Base-by-base conservation (phyloP, 2,113 vertebrate species). In the Henicopernis longicauda region DNA sequence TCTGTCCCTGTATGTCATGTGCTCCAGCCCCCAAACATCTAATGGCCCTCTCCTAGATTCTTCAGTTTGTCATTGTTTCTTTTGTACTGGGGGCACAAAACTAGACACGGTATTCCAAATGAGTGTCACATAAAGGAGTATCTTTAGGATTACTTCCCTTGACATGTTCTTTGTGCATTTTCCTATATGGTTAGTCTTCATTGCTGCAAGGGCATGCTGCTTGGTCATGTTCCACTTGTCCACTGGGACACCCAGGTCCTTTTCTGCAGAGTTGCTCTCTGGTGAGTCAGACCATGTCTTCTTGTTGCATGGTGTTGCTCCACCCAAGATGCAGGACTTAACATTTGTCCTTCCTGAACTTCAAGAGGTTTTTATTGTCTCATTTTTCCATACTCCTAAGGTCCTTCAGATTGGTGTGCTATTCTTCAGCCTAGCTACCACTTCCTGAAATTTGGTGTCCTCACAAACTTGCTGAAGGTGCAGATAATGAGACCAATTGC, bases 191-290 rank as follows among this genome's bases (percentile, higher is more conserved):
- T 54, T 81, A 45, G 38, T 19, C 47, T 45, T 63, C n/a, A 1
- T 67, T 0, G 0, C 78, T 73, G 47, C 54, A n/a, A 65, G 32
- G 19, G 7, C 21, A 9, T 45, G n/a, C 47, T 62, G 1, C 20
- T 76, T 52, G 31, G 66, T 76, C 23, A 1, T 36, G 62, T 76
- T 62, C 31, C 6, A 4, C 10, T 78, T 84, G 20, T 52, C 49
- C 18, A 13, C 21, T 72, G 73, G 47, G 32, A 54, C 38, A 27
- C 36, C 40, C 10, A 17, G 22, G 22, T 50, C 32, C 47, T 70
- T 50, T 77, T 63, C 31, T 42, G 29, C 16, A 58, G 52, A 58
- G 23, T 6, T 71, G 61, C 40, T 49, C 23, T 77, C 58, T 69
- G n/a, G 16, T 34, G n/a, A 67, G 40, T 73, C 45, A 40, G 21